Base-by-base conservation (phyloP, 1,140 invertebrate species). In the Gryon sp. region DNA sequence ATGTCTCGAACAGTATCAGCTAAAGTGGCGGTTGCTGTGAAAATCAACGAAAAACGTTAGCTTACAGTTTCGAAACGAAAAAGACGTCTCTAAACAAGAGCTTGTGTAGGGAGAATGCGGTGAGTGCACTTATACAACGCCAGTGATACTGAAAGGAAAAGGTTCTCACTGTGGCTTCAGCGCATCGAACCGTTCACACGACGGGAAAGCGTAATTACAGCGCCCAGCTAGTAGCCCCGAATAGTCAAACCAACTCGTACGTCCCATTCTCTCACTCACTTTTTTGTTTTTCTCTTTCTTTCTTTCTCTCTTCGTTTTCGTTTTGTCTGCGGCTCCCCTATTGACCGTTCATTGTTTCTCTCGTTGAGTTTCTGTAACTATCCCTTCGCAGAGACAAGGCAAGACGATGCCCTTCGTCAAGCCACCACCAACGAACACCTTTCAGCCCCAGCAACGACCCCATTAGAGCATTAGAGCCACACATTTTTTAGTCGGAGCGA, bases 181-280 rank as follows among this genome's bases (percentile, higher is more conserved):
- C 20, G 40, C 43, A 68, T 77, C 55, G 62, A 76, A 41, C 60
- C 38, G 72, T 59, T 79, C 63, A 70, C 59, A 70, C 65, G 48
- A 76, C 40, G 68, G 50, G 65, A 75, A 79, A 84, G 63, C 74
- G 80, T 85, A 80, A 79, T 85, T 86, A 83, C 74, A 72, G 55
- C 40, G 65, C 45, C n/a, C n/a, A 57, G 32, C 48, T 53, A 53
- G 69, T 36, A 43, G 70, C 74, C 68, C 72, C 68, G 77, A 55
- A 74, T 70, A 79, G 59, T 78, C 74, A 63, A 65, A 43, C 50
- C 46, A 78, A 84, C 78, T 80, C 63, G 72, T 83, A 66, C 38
- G 55, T 48, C 32, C 66, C 15, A 28, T 14, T 36, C 20, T 9
- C 16, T 30, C 30, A 36, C 65, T 76, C 46, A 34, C 38, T 62